Conservation (phyloP, 2,797 vertebrate genomes). For the Eidolon dupreanum region DNA sequence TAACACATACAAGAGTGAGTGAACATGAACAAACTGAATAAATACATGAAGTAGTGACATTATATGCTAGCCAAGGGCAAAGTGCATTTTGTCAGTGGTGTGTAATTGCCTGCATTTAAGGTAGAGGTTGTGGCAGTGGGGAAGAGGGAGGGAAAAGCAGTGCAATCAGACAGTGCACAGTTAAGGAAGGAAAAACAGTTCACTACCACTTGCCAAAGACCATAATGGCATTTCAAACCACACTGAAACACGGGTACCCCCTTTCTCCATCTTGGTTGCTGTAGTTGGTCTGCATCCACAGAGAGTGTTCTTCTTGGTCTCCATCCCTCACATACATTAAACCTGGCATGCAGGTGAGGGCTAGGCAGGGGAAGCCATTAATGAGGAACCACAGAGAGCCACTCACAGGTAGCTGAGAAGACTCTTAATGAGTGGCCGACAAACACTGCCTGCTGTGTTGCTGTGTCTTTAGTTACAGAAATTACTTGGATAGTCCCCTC, state of each 20-base stretch:
- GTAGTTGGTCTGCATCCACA: background rate
- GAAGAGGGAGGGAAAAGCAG: background rate
- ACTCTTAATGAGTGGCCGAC: background rate
- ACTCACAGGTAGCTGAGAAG: constrained; percentile 3
- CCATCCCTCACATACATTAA: background rate
- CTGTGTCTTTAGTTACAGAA: constrained; percentile 40
- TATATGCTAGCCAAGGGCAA: background rate
- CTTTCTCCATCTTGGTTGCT: background rate
- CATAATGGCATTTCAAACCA: background rate
- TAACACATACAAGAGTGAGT: background rate
- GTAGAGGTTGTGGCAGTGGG: background rate
- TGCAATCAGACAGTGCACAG: background rate
- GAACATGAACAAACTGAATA: background rate
- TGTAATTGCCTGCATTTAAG: background rate
- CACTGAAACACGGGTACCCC: background rate
- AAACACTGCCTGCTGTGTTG: background rate
- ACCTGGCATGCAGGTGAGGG: background rate
- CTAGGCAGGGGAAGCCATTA: background rate
- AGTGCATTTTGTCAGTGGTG: background rate
- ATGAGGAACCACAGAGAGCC: background rate
- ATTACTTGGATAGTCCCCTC: background rate
- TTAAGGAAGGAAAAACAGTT: background rate
- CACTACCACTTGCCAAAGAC: background rate
- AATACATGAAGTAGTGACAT: background rate
- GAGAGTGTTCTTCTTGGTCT: background rate